These are phyloP conservation scores for Leucoraja ocellata DNA, from an alignment of 2,797 vertebrate species.

Conservation along the genomic window DNA sequence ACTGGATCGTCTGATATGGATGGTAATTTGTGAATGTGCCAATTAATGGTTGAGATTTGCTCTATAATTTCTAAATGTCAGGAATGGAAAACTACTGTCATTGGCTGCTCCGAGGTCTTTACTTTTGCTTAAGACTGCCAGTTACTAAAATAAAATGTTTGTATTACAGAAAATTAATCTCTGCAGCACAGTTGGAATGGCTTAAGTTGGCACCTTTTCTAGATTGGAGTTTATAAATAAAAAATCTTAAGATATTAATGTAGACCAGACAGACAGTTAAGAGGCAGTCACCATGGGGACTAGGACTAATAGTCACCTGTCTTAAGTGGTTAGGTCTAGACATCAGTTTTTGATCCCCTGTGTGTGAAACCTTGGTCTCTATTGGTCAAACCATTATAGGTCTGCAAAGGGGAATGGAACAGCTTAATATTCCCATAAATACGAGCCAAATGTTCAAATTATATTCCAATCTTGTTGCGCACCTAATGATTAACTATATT, in stretches of 20 bases:
- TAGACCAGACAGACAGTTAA: background rate
- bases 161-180: background rate
- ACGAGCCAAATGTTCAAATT: background rate
- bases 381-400: background rate
- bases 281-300: constrained; percentile 17
- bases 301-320: constrained; percentile 37
- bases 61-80: background rate
- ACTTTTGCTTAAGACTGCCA: background rate
- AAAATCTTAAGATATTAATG: background rate
- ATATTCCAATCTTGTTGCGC: background rate
- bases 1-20: background rate
- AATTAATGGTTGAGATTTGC: background rate
- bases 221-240: background rate
- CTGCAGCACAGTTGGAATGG: background rate
- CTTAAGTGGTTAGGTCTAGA: constrained; percentile 37
- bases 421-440: background rate
- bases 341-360: constrained; percentile 36
- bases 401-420: background rate
- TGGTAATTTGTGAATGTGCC: background rate
- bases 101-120: background rate
- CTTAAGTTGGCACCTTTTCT: background rate
- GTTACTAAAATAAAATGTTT: background rate
- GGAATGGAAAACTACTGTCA: background rate
- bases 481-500: background rate
- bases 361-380: constrained; percentile 9